Conservation (phyloP, 2,888 invertebrate genomes). For the Drepana falcataria region DNA sequence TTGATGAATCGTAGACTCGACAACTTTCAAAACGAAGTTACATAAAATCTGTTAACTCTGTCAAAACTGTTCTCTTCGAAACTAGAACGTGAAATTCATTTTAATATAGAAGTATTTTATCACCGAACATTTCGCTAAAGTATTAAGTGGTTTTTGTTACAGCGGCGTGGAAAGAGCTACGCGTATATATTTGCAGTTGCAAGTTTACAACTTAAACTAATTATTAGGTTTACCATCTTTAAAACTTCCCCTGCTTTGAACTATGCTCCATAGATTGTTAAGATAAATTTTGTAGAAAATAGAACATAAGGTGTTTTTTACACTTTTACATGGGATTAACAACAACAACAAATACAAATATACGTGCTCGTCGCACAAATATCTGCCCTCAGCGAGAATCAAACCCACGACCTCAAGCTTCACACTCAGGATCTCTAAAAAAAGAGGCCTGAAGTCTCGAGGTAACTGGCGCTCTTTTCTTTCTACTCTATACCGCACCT, state of each 20-base stretch:
- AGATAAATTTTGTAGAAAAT: too few species aligned
- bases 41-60: conserved; percentile 1
- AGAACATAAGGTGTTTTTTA: too few species aligned
- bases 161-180: conserved; percentile 3
- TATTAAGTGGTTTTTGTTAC: conserved; percentile 17
- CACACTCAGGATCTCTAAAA: too few species aligned
- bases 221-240: conserved; percentile 17
- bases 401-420: too few species aligned
- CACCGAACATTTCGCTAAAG: conserved; percentile 13
- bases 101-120: conserved; percentile 4
- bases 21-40: conserved; percentile 3
- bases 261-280: too few species aligned
- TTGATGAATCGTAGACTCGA: background rate
- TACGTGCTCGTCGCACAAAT: too few species aligned
- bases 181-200: conserved; percentile 10
- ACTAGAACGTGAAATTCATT: conserved; percentile 1
- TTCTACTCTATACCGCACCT: too few species aligned
- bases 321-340: too few species aligned
- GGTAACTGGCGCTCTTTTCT: too few species aligned
- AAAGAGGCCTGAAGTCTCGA: too few species aligned
- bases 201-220: conserved; percentile 16
- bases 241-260: conserved; percentile 7
- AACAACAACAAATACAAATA: too few species aligned
- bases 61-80: conserved; percentile 4
- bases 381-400: too few species aligned